These are phyloP conservation scores for Drosophila serrata DNA, from an alignment of 1,140 invertebrate genomes.

Conservation along the genomic window DNA sequence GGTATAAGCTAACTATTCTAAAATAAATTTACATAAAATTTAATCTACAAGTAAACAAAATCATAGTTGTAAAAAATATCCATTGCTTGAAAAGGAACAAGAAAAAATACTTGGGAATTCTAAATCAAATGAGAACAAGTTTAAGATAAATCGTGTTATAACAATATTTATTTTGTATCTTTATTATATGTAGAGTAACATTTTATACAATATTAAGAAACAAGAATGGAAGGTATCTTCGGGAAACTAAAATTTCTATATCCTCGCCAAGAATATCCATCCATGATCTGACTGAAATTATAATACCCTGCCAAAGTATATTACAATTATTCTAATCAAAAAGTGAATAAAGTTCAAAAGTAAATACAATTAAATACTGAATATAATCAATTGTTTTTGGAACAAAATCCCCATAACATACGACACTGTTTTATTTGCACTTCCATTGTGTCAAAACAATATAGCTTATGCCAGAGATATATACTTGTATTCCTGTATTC, in stretches of 20 bases:
- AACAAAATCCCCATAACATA: not conserved
- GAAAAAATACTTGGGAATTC: not conserved
- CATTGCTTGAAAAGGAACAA: not conserved
- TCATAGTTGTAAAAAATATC: too few relatives aligned
- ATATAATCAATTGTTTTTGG: not conserved
- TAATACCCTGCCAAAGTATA: too few relatives aligned
- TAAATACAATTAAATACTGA: not conserved
- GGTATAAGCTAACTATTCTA: not conserved
- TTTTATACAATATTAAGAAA: too few relatives aligned
- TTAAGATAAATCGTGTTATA: not conserved
- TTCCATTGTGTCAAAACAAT: conserved; percentile 52
- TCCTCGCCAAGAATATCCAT: too few relatives aligned
- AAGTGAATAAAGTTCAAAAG: too few relatives aligned
- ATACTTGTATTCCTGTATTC: conserved; percentile 10
- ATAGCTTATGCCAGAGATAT: conserved; percentile 9
- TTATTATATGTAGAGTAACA: not conserved
- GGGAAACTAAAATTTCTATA: too few relatives aligned
- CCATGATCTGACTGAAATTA: too few relatives aligned
- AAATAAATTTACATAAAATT: not conserved
- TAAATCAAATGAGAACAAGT: not conserved
- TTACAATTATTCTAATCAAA: too few relatives aligned
- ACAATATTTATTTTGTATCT: not conserved
- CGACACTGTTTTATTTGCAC: conserved; percentile 8
- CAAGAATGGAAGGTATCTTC: too few relatives aligned
- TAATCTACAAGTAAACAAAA: too few relatives aligned